A percentile compares a stretch with the other conserved stretches of the same genome.
These are phyloP conservation scores for Eucera pruinosa DNA, from an alignment of 2,888 invertebrate genomes.

Conservation along the genomic window DNA sequence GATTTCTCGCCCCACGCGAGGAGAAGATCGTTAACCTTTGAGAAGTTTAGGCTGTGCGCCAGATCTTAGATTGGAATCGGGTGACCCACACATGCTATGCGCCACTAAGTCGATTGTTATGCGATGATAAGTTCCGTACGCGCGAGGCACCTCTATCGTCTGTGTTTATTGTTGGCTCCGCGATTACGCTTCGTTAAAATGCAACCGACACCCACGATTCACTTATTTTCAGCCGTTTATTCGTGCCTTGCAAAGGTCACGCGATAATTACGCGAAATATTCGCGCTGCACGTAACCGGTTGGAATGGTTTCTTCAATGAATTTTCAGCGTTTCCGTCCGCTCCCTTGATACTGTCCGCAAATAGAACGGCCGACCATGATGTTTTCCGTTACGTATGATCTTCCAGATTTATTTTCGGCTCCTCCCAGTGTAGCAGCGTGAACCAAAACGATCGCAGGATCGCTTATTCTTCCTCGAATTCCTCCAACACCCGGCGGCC, in stretches of 20 bases:
- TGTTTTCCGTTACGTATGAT: conserved; percentile 32
- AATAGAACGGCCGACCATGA: conserved; percentile 45
- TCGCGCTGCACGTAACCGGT: conserved; percentile 28
- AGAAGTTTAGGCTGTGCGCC: conserved; percentile 80
- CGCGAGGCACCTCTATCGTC: neutral
- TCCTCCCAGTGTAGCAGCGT: neutral
- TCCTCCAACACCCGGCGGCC: neutral
- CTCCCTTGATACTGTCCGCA: conserved; percentile 47
- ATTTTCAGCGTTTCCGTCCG: conserved; percentile 55
- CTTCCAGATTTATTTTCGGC: conserved; percentile 40
- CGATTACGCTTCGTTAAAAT: conserved; percentile 47
- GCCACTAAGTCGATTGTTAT: conserved; percentile 70
- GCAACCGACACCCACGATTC: conserved; percentile 57
- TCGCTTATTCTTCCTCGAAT: conserved; percentile 19
- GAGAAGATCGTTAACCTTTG: conserved; percentile 83
- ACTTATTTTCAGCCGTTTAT: conserved; percentile 60
- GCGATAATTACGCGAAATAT: conserved; percentile 60
- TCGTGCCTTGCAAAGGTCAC: conserved; percentile 57
- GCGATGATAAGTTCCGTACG: conserved; percentile 63
- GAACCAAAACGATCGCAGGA: conserved; percentile 3
- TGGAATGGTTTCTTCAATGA: conserved; percentile 55
- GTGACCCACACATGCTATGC: conserved; percentile 76
- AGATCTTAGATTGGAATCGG: conserved; percentile 82
- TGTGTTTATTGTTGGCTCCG: conserved; percentile 23
- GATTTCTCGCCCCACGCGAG: conserved; percentile 56